These are phyloP conservation scores for Chelonus formosanus DNA, from an alignment of 2,888 invertebrate genomes.

Conservation along the genomic window DNA sequence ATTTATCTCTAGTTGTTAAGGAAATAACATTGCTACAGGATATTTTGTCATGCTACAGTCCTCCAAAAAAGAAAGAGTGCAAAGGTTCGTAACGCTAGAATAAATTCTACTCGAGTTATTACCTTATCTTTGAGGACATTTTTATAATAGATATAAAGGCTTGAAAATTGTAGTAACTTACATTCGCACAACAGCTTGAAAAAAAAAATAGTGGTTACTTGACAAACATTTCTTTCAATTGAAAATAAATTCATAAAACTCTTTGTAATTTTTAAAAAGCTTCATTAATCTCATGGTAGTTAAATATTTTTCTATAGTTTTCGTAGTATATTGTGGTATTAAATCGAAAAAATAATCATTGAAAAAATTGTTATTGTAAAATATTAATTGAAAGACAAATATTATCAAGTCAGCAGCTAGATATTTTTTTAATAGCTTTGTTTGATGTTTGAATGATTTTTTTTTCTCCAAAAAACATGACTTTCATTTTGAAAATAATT, in stretches of 20 bases:
- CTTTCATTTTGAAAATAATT: too few relatives aligned
- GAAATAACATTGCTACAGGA: slow-evolving; percentile 37
- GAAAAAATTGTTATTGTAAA: too few relatives aligned
- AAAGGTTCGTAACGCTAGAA: slow-evolving; percentile 20
- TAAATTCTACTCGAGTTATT: slow-evolving; percentile 31
- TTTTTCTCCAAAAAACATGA: too few relatives aligned
- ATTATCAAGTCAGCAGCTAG: too few relatives aligned
- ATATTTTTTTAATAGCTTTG: too few relatives aligned
- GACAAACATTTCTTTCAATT: background rate
- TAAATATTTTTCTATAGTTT: too few relatives aligned
- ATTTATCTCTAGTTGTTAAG: slow-evolving; percentile 42
- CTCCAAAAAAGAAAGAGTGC: slow-evolving; percentile 5
- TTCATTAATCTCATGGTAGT: too few relatives aligned
- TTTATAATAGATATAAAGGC: slow-evolving; percentile 22
- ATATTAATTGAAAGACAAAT: too few relatives aligned
- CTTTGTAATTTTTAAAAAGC: background rate
- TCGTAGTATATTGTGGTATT: too few relatives aligned
- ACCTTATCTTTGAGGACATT: slow-evolving; percentile 26
- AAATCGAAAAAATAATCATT: too few relatives aligned
- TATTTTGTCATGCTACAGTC: slow-evolving; percentile 36
- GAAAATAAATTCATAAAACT: background rate
- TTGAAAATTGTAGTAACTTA: slow-evolving; percentile 15
- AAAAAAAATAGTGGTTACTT: background rate
- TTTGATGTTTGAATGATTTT: too few relatives aligned
- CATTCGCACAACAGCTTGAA: background rate